Evolutionary conservation across 2,113 vertebrate species (phyloP), one percentile per base, ranked within the genome.

Genomic region (Holacanthus passer): DNA sequence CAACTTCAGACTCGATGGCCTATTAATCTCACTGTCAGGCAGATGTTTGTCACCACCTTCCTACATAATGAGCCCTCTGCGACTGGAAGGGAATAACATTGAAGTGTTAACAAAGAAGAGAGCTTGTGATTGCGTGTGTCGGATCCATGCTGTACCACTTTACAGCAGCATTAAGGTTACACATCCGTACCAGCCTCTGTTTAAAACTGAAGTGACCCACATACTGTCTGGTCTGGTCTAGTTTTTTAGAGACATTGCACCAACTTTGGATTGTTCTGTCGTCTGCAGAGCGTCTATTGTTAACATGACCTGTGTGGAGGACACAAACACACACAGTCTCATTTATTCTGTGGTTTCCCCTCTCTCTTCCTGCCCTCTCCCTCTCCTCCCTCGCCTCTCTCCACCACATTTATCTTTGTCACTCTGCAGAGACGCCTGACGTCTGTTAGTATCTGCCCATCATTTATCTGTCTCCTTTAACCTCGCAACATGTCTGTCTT

Each of bases 381-480:
- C 50, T 64, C 53, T 65, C 27, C 39, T 60, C 22, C 55, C 31
- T 53, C n/a, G 14, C 78, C 76, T 71, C 66, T 83, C 60, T n/a
- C 53, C 80, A 75, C 74, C 69, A 63, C 76, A 91, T 93, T 87
- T 79, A 82, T 92, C 91, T 90, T 73, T 77, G 78, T 88, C 83
- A 87, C 73, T 50, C 70, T 58, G 71, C 50, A 41, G 83, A 78
- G 83, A 72, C 35, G 69, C 66, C 75, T 77, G 85, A 87, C 41
- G 5, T 78, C 75, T 89, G 82, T 78, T 78, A 59, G 77, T 83
- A 79, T 90, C 83, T 87, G 62, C 76, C 82, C 81, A 70, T 93
- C 89, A 87, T 73, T 85, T 86, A 84, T 87, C 87, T 64, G 70
- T 81, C 79, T 83, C 7, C 69, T 52, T 78, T 58, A 67, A 71